Evolutionary conservation across 2,113 vertebrate genomes (phyloP).

Genomic region (Romanogobio albipinnatus): DNA sequence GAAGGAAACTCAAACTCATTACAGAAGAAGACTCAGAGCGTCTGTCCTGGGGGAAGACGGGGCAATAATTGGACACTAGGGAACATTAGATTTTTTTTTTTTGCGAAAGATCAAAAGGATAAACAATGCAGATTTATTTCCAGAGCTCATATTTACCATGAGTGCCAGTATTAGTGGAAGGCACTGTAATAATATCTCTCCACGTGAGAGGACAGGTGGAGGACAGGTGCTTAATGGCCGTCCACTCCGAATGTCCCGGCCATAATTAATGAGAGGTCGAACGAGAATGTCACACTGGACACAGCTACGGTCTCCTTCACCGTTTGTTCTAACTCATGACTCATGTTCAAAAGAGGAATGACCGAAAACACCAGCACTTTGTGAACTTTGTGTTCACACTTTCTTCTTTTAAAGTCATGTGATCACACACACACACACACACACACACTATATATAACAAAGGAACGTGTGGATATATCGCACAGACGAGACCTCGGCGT

Average conservation of each 20-base stretch:
- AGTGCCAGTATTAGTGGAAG: too few relatives aligned
- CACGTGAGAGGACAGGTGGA: slow-evolving; percentile 18
- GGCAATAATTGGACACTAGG: too few relatives aligned
- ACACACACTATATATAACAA: slow-evolving; percentile 1
- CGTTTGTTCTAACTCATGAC: neutral
- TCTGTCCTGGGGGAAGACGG: too few relatives aligned
- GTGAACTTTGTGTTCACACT: slow-evolving; percentile 17
- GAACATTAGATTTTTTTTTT: too few relatives aligned
- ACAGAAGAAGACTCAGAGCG: too few relatives aligned
- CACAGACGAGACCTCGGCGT: neutral
- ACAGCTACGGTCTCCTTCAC: slow-evolving; percentile 28
- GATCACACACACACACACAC: slow-evolving; percentile 3
- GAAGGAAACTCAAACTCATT: too few relatives aligned
- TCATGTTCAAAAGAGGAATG: neutral
- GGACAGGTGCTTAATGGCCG: slow-evolving; percentile 32
- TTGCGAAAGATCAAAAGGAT: too few relatives aligned
- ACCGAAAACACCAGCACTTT: neutral
- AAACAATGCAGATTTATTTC: too few relatives aligned
- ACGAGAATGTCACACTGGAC: slow-evolving; percentile 23
- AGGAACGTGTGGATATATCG: neutral
- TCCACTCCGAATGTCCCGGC: slow-evolving; percentile 11
- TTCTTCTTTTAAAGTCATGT: slow-evolving; percentile 20
- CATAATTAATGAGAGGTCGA: slow-evolving; percentile 47
- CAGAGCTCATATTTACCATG: too few relatives aligned
- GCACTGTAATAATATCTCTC: neutral